Base-by-base conservation (phyloP, 2,888 invertebrate genomes). In the Arctia plantaginis region DNA sequence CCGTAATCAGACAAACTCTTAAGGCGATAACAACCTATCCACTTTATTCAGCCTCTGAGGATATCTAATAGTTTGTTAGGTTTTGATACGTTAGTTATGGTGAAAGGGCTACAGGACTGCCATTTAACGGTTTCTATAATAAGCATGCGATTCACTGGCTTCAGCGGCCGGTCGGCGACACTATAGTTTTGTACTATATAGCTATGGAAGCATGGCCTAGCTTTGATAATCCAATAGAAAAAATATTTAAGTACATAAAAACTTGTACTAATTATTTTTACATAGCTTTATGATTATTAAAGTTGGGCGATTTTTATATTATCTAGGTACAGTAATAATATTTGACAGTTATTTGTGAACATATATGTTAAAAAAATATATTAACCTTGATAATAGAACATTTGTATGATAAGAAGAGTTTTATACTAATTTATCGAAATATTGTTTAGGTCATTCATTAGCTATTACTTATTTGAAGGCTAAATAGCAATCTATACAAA, bases 1-100 rank as follows among this genome's bases (percentile, higher is more conserved):
- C 39, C 66, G 76, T 47, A 65, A 72, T 77, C 80, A 71, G 68
- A 73, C 71, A 64, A 41, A 71, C 71, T 66, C 67, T 44, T 55
- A 47, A 35, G 51, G 41, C 74, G 74, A 77, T 79, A 77, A 82
- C 71, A 78, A 81, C 66, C 65, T 71, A 74, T 77, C 62, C 71
- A 68, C 76, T 47, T 78, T 74, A 71, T 66, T 44, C 69, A 64
- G 72, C 69, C 70, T 33, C 47, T 33, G 55, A 64, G 67, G 27
- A 62, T 73, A 72, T 35, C 72, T 76, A 74, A 81, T 79, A 77
- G 33, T 18, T 68, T 20, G 68, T 30, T 33, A 30, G 30, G 62
- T 62, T 30, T 62, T 62, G 30, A 62, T 62, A 62, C 15, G 62
- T 62, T 62, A 62, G 62, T 59, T 59, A 27, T 0, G 13, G 27